Base-by-base conservation (phyloP, 2,113 vertebrate genomes). In the Perca fluviatilis region DNA sequence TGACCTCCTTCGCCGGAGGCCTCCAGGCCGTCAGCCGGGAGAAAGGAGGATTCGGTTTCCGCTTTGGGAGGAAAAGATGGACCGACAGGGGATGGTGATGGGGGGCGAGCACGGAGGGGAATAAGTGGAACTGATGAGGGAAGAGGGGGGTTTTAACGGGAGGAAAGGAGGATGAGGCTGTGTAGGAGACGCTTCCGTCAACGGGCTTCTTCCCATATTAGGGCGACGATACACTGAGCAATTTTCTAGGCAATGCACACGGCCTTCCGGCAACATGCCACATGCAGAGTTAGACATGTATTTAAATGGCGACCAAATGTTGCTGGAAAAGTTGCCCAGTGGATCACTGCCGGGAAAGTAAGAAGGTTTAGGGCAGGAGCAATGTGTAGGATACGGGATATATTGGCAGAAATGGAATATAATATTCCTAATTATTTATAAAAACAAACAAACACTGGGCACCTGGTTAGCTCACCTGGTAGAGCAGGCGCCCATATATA, bases 1-100 rank as follows among this genome's bases (percentile, higher is more conserved):
- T 96, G 49, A 92, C 85, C 16, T 95, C 93, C 84, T 92, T 96
- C 1, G 93, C 89, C 0, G 94, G 94, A 49, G 94, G 91, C 13
- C 92, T 96, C 10, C 94, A 95, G 46, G 94, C 95, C 1, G 93
- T 94, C 47, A 93, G 91, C 79, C 84, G 95, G 23, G 93, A 95
- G 84, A 95, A 95, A 80, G 95, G 95, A 50, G 95, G 95, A 4
- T 95, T 95, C 40, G 93, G 94, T 3, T 96, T 96, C 80, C 94
- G 95, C 62, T 96, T 96, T 30, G 95, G 95, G 43, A 94, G 93
- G 72, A 95, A 93, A 57, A 89, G 83, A 79, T 73, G 89, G 85
- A 85, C 53, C 3, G 57, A 65, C 0, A 15, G 63, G 50, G 60
- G 69, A 4, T 7, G 68, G 72, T 43, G 40, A 64, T 19, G 68